Conservation (phyloP, 2,888 invertebrate genomes). For the Norana najaformis region DNA sequence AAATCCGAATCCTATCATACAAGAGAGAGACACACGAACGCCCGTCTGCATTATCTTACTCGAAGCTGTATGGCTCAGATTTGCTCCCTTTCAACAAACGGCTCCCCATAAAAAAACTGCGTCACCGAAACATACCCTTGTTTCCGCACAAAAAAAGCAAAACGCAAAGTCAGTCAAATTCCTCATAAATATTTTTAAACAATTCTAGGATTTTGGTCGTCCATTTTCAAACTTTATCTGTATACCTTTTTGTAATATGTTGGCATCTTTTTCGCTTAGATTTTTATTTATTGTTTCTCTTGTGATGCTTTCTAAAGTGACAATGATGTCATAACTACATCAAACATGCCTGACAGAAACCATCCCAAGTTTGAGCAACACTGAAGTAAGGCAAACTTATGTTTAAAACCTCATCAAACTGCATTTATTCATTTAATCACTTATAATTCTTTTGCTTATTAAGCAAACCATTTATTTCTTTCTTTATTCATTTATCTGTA, state of each 20-base stretch:
- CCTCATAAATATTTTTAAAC: neutral
- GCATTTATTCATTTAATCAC: neutral
- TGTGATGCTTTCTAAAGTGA: neutral
- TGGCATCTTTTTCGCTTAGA: neutral
- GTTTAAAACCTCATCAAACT: neutral
- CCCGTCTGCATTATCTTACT: neutral
- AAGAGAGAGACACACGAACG: conserved; percentile 7
- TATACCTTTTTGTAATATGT: conserved; percentile 2
- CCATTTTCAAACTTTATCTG: neutral
- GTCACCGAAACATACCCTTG: no score
- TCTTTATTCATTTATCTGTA: neutral
- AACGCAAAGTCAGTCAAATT: neutral
- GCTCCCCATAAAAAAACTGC: neutral
- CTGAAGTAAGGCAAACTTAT: neutral
- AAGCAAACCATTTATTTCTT: no score
- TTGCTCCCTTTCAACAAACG: conserved; percentile 14
- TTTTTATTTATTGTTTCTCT: neutral
- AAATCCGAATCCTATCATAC: conserved; percentile 43
- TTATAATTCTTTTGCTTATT: no score
- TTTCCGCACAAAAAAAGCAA: neutral
- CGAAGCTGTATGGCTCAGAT: conserved; percentile 21
- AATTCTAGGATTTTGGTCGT: neutral
- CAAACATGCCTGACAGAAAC: neutral
- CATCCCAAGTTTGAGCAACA: neutral
- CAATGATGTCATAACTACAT: neutral